A percentile compares a stretch with the other conserved stretches of the same genome.
These are phyloP conservation scores for Andrena marginata DNA, from an alignment of 2,888 invertebrate species.

Conservation along the genomic window DNA sequence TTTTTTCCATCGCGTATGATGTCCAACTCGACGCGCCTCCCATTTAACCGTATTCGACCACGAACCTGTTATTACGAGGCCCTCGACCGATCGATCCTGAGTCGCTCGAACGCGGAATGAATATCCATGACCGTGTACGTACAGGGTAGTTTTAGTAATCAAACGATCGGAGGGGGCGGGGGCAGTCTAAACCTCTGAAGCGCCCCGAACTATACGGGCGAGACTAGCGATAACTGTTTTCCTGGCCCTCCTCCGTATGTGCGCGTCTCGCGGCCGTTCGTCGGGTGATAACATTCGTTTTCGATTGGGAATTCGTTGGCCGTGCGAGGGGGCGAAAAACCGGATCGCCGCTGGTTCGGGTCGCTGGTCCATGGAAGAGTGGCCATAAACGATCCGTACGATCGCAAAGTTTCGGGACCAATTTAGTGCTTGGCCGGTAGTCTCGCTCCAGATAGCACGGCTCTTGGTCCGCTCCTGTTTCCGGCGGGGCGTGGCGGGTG, in stretches of 20 bases:
- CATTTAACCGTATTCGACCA: constrained; percentile 7
- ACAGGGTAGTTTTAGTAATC: background rate
- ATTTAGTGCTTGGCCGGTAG: constrained; percentile 66
- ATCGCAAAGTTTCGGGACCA: constrained; percentile 66
- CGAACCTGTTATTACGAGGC: constrained; percentile 4
- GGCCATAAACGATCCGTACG: constrained; percentile 51
- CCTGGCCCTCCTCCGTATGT: background rate
- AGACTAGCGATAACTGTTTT: background rate
- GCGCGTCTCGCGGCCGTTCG: background rate
- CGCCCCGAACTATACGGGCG: background rate
- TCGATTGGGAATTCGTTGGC: constrained; percentile 15
- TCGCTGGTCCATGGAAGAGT: constrained; percentile 47
- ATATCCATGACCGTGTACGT: background rate
- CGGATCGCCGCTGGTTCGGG: background rate
- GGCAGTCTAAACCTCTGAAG: no score
- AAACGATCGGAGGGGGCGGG: no score
- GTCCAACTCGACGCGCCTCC: background rate
- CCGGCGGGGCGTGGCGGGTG: background rate
- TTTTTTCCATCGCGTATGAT: constrained; percentile 9
- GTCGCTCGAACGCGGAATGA: background rate
- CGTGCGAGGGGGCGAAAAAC: constrained; percentile 24
- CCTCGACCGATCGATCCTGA: background rate
- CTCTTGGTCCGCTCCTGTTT: constrained; percentile 27
- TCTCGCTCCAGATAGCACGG: constrained; percentile 67
- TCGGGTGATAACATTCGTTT: constrained; percentile 21